Conservation (phyloP, 2,888 invertebrate genomes). For the Pseudoips prasinana region DNA sequence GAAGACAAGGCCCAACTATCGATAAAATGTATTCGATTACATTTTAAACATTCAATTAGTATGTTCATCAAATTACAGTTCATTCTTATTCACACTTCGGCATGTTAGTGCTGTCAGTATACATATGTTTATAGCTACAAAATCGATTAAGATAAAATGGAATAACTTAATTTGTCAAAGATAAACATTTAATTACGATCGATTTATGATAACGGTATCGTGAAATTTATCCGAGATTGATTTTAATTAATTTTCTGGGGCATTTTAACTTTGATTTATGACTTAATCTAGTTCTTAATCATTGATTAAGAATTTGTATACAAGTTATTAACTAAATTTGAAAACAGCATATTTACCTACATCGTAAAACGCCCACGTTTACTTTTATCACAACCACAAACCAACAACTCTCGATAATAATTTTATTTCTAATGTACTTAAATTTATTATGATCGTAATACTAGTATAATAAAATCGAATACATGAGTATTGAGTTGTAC, state of each 20-base stretch:
- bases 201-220: constrained; percentile 31
- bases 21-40: too few species aligned
- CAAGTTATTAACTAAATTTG: too few species aligned
- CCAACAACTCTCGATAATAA: too few species aligned
- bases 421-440: too few species aligned
- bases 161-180: constrained; percentile 35
- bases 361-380: too few species aligned
- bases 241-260: constrained; percentile 29
- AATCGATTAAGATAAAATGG: constrained; percentile 26
- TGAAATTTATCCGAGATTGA: constrained; percentile 20
- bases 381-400: too few species aligned
- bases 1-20: too few species aligned
- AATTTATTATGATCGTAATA: too few species aligned
- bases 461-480: too few species aligned
- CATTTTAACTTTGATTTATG: constrained; percentile 28
- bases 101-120: constrained; percentile 16
- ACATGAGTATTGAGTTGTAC: too few species aligned
- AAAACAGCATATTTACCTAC: too few species aligned
- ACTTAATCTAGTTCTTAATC: not conserved
- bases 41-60: too few species aligned
- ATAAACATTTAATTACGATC: constrained; percentile 24
- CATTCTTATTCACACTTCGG: constrained; percentile 5
- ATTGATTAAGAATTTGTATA: not conserved
- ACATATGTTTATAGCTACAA: constrained; percentile 22
- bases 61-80: constrained; percentile 3